Conservation (phyloP, 2,888 invertebrate genomes). For the Drosophila tripunctata region DNA sequence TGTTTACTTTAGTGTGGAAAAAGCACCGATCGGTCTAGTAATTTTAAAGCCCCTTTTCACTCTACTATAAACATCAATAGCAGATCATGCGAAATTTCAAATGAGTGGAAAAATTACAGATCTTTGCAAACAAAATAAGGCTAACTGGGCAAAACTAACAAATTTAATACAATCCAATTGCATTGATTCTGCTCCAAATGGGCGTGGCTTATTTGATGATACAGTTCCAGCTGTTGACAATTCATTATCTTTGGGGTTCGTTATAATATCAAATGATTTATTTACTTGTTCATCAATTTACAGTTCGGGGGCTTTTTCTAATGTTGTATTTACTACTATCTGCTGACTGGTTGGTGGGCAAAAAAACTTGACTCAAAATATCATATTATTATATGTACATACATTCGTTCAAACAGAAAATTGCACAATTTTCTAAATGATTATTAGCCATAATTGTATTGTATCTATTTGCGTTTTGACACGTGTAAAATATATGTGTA, state of each 20-base stretch:
- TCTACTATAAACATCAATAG: conserved; percentile 21
- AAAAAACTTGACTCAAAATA: conserved; percentile 31
- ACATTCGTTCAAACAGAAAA: conserved; percentile 23
- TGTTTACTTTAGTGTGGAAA: conserved; percentile 33
- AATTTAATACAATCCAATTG: background rate
- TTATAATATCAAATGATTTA: conserved; percentile 54
- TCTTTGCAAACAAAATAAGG: too few species aligned
- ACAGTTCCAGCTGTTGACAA: conserved; percentile 35
- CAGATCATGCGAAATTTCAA: conserved; percentile 4
- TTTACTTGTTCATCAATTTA: conserved; percentile 43
- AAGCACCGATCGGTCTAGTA: conserved; percentile 31
- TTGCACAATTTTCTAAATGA: conserved; percentile 37
- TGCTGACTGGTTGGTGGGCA: conserved; percentile 7
- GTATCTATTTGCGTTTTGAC: background rate
- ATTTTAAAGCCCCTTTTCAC: conserved; percentile 1
- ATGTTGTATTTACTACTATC: conserved; percentile 28
- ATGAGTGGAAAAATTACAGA: too few species aligned
- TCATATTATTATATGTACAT: conserved; percentile 36
- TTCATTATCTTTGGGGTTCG: conserved; percentile 51
- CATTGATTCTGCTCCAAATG: background rate
- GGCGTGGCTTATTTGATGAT: background rate
- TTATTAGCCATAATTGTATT: conserved; percentile 9
- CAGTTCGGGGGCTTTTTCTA: conserved; percentile 41
- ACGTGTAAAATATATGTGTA: conserved; percentile 20
- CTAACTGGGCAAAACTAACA: too few species aligned